Conservation (phyloP, 2,888 invertebrate species). For the Zaprionus bogoriensis region DNA sequence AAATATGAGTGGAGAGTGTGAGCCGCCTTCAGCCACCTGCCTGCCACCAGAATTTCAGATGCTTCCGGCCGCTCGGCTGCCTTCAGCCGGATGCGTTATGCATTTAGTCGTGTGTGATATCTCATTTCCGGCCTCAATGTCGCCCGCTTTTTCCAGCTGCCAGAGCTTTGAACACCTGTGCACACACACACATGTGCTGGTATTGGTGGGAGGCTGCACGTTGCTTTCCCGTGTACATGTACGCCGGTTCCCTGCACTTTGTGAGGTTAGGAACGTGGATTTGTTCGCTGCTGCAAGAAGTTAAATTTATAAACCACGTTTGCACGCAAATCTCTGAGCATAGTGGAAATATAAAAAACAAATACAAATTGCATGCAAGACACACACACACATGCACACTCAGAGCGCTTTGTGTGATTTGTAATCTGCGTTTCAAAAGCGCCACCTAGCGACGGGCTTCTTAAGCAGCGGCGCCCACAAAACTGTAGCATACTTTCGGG, state of each 20-base stretch:
- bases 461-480: constrained; percentile 17
- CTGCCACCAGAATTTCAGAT: constrained; percentile 15
- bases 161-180: constrained; percentile 15
- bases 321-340: constrained; percentile 30
- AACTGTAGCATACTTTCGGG: constrained; percentile 41
- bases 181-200: background rate
- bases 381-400: background rate
- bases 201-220: constrained; percentile 4
- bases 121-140: constrained; percentile 60
- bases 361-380: constrained; percentile 1
- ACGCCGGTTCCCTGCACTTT: background rate
- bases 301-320: too few species aligned
- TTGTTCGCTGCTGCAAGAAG: too few species aligned
- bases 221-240: background rate
- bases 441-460: constrained; percentile 26
- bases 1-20: background rate
- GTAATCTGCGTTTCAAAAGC: constrained; percentile 45
- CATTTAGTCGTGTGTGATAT: constrained; percentile 72
- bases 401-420: constrained; percentile 21
- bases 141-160: constrained; percentile 21
- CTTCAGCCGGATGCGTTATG: constrained; percentile 56
- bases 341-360: too few species aligned
- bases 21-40: too few species aligned
- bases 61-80: constrained; percentile 30
- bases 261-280: constrained; percentile 56